Evolutionary conservation across 2,113 vertebrate genomes (phyloP), one percentile per base, ranked within the genome.

Genomic region (Atrichornis clamosus): DNA sequence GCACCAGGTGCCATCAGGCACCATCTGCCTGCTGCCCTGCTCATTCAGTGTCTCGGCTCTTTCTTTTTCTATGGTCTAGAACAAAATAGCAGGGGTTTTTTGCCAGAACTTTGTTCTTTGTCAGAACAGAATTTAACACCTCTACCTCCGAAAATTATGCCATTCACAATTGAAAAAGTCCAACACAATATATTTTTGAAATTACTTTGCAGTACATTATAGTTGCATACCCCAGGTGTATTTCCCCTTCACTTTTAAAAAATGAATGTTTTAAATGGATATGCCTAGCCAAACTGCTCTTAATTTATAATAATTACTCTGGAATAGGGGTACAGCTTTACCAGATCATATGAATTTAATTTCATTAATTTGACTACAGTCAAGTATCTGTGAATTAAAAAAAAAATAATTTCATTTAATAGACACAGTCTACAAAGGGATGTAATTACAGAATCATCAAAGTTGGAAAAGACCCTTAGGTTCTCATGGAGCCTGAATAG

Each of bases 11-110:
- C 9, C 44, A 47, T 30, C 28, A 42, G 35, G 18, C 35, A 46
- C 46, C 42, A 58, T 60, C 27, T 13, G 1, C 52, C 26, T 0
- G 0, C 21, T 84, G 33, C 11, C 6, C 35, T 67, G 17, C 24
- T 67, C 8, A 53, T 39, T 53, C 39, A 47, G 2, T 7, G 1
- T 41, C n/a, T 9, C 30, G 59, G 5, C 8, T 70, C 17, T 39
- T 90, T 74, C 32, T 13, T 73, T 13, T 84, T 49, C 68, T 65
- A 3, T 23, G 41, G 8, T 14, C 39, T 46, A 53, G 23, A 46
- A 44, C 22, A 42, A 62, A 87, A 58, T 13, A 18, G 13, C 12
- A 19, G 9, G 17, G 18, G 6, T 10, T 5, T 8, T 67, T 75
- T 4, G 3, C 16, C 47, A 53, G 46, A 83, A 46, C 26, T 75